phyloP scores from a whole-genome alignment of 92 coral and sea anemone species.

The Porites divaricata region DNA sequence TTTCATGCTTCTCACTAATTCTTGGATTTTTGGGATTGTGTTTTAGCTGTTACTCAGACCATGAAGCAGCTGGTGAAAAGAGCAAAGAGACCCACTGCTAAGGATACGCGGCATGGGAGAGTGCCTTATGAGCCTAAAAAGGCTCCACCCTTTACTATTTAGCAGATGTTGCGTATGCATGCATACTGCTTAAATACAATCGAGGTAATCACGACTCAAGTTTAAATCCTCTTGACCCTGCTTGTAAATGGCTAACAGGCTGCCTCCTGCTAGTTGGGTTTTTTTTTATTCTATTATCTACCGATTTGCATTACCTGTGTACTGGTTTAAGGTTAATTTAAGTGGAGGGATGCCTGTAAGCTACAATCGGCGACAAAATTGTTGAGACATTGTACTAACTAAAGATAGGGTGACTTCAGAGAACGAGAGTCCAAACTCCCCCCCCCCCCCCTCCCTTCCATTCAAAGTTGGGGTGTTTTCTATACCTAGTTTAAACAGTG shows the following conservation, averaged over 20 bases:
- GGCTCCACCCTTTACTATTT: constrained; percentile 33
- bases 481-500: no score
- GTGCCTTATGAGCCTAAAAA: constrained; percentile 16
- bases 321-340: background rate
- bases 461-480: no score
- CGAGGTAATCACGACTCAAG: constrained; percentile 25
- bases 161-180: constrained; percentile 37
- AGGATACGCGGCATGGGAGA: constrained; percentile 36
- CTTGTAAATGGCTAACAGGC: constrained; percentile 11
- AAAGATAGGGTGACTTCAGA: no score
- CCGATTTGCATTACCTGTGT: background rate
- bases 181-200: constrained; percentile 42
- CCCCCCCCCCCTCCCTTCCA: no score
- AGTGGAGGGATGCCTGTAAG: constrained; percentile 10
- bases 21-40: background rate
- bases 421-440: no score
- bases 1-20: constrained; percentile 4
- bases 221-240: constrained; percentile 18
- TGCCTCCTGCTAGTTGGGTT: background rate
- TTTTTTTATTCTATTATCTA: background rate
- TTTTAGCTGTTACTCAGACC: constrained; percentile 46
- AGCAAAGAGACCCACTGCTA: constrained; percentile 42
- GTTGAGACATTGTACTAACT: no score
- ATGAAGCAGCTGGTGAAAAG: constrained; percentile 50
- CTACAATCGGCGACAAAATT: background rate